Evolutionary conservation across 53 echinoderm and acorn worm genomes (phyloP), one percentile per base, ranked within the genome.

Genomic region (Echinarachnius parma): DNA sequence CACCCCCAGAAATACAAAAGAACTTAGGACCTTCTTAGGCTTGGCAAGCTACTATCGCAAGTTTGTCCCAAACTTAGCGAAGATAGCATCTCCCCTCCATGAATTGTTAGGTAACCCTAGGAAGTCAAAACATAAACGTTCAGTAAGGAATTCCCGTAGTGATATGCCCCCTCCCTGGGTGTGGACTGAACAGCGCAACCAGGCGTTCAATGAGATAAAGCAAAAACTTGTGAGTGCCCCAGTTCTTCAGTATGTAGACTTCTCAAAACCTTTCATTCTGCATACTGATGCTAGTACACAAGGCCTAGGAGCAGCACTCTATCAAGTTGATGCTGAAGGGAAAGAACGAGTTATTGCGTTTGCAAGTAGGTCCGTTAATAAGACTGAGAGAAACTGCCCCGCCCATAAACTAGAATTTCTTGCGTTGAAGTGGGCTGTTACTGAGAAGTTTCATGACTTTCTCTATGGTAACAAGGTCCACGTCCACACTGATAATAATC

Each of bases 351-450:
- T 60, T 15, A 60, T 76, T 15, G 76, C 76, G 4, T 76, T 60
- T 23, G 61, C 7, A 4, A 76, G 76, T 61, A 34, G 61, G 25
- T 46, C 60, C 9, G 4, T 76, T 16, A 48, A 15, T 15, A 61
- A 34, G 25, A 61, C 60, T 48, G 76, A 76, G 16, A 26, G 31
- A 46, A 75, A 76, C 18, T 46, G 34, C 61, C 76, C 76, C 33
- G 76, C 76, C 19, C 76, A 76, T 29, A 76, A 83, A 46, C 15
- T 83, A 59, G 83, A 83, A 28, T 83, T 66, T 23, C 22, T 83
- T 5, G 83, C 83, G 1, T 59, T 83, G 16, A 84, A 84, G 54
- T 78, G 84, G 78, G 84, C 78, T 7, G 78, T 84, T 3, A 84
- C 78, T 2, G 62, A 84, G 8, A 78, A 61, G 71, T 53, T 84